phyloP scores from a whole-genome alignment of 2,113 vertebrate species.

The Triplophysa rosa region DNA sequence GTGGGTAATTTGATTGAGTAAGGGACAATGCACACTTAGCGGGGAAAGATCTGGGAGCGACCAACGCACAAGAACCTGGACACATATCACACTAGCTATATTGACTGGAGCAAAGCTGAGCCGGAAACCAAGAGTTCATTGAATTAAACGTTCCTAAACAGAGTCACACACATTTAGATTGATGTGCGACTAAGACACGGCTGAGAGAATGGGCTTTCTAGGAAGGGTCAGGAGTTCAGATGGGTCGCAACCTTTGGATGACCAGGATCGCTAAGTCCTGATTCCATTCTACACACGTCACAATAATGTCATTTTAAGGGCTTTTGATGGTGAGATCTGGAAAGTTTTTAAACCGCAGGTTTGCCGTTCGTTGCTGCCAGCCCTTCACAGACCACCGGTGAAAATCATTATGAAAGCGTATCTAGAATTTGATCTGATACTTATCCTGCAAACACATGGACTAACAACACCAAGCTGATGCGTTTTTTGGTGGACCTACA shows the following conservation, averaged over 20 bases:
- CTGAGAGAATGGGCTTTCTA: conserved; percentile 19
- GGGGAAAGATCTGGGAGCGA: conserved; percentile 56
- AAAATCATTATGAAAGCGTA: neutral
- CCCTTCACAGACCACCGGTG: neutral
- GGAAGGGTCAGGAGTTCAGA: conserved; percentile 65
- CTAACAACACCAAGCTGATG: too few relatives aligned
- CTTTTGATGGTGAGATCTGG: neutral
- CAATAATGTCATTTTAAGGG: conserved; percentile 14
- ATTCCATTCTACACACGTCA: conserved; percentile 24
- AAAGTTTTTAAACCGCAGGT: conserved; percentile 1
- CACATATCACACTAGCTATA: conserved; percentile 53
- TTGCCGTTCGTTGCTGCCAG: neutral
- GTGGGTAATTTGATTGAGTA: conserved; percentile 68
- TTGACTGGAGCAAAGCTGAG: conserved; percentile 49
- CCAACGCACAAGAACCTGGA: conserved; percentile 54
- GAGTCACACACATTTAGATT: conserved; percentile 43
- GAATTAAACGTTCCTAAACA: conserved; percentile 59
- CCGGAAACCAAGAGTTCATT: conserved; percentile 66
- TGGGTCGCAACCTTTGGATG: conserved; percentile 30
- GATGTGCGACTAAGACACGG: conserved; percentile 26
- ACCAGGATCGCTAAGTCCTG: conserved; percentile 53
- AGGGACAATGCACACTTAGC: conserved; percentile 67
- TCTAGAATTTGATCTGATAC: conserved; percentile 19
- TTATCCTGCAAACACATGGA: neutral
- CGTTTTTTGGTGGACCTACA: neutral